Base-by-base conservation (phyloP, 2,113 vertebrate species). In the Mormoops blainvillei region DNA sequence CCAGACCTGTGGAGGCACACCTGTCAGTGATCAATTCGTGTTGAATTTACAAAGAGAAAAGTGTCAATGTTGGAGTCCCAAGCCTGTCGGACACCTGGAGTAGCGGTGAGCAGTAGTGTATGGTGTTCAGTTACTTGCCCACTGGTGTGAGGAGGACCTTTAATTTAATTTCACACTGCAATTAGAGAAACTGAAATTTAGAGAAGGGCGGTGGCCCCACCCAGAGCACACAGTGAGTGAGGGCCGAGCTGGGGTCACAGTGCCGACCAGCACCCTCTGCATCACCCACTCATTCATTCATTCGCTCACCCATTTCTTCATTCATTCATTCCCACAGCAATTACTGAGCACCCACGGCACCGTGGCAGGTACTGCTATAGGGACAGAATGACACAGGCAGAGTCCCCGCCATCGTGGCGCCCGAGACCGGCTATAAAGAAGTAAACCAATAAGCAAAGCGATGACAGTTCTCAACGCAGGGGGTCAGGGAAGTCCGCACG, bases 401-500 rank as follows among this genome's bases (percentile, higher is more conserved):
- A 22, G 67, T 38, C 38, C n/a, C 84, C 1, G 1, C 16, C 15
- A 9, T 43, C 3, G 0, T 4, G 45, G 45, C 13, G 5, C 14
- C 41, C 45, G 41, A 91, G 65, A 38, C 22, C 20, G 6, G 61
- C 41, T 54, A 28, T 18, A 9, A 31, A 5, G 22, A 48, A 73
- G 82, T 3, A 61, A 89, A 48, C 28, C 19, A 45, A 54, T 13
- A 70, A 58, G 22, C 31, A 24, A 41, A 63, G 14, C 16, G 20
- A 31, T 5, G 48, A 26, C 6, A 36, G 36, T 5, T 54, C 52
- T 36, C 12, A 6, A 33, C 20, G 28, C 71, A 92, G 65, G 41
- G 50, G 16, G 22, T 28, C 36, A 3, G 24, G 54, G 58, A 77
- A 48, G 89, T 61, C 43, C 0, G 0, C 50, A n/a, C 33, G 1